phyloP scores from a whole-genome alignment of 2,113 vertebrate species.

The Vidua chalybeata region DNA sequence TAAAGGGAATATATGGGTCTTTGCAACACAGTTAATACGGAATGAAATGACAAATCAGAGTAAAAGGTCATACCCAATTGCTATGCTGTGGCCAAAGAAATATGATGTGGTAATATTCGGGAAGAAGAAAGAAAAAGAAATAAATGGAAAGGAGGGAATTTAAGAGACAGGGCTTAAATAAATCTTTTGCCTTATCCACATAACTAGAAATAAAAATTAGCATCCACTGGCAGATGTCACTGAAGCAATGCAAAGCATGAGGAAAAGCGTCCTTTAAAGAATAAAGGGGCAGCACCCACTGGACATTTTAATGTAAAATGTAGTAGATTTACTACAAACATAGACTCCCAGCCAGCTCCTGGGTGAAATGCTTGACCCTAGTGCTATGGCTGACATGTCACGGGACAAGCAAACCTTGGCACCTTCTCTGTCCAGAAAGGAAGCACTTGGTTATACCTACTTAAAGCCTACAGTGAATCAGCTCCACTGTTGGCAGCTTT shows the following conservation, averaged over 20 bases:
- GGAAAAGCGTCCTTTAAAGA: background rate
- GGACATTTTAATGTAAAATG: background rate
- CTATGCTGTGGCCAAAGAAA: background rate
- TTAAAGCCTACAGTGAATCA: background rate
- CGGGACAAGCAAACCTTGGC: background rate
- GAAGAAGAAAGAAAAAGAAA: background rate
- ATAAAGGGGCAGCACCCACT: background rate
- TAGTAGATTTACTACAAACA: background rate
- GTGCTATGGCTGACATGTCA: background rate
- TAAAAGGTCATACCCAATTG: background rate
- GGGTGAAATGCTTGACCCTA: background rate
- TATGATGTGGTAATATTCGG: background rate
- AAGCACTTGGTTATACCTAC: background rate
- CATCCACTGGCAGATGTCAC: background rate
- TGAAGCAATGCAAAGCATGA: background rate
- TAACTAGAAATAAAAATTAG: background rate
- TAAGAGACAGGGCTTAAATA: background rate
- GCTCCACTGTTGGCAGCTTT: background rate
- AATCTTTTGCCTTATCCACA: background rate
- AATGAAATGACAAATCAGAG: constrained; percentile 20
- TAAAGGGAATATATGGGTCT: constrained; percentile 4
- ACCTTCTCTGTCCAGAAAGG: background rate
- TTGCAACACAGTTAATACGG: background rate
- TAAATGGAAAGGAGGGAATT: background rate
- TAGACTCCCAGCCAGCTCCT: background rate